Evolutionary conservation across 1,140 invertebrate genomes (phyloP), one percentile per base, ranked within the genome.

Genomic region (Phocides pigmalion): DNA sequence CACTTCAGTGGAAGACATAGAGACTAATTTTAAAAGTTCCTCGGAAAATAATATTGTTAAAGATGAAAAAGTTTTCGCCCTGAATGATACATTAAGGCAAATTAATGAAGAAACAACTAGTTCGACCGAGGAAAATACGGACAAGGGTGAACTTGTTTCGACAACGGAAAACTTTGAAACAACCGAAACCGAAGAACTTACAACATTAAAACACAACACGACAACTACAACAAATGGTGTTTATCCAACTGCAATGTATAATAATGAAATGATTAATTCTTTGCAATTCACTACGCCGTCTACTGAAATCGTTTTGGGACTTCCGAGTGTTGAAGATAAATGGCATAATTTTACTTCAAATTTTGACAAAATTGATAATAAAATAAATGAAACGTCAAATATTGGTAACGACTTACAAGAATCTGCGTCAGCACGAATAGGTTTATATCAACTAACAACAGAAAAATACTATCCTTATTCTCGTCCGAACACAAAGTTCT

Each of bases 291-390:
- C 77, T 61, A 70, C 46, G 15, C 4, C 47, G 16, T 47, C 59
- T 11, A 35, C 35, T 2, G 44, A 73, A 53, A 22, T 61, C 25
- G 50, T 62, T 44, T 72, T 76, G 8, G 51, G 72, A 4, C 62
- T 74, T 12, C 76, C 77, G 12, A 47, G 61, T 47, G 37, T n/a
- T 15, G 69, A 85, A 22, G 62, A 79, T 16, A 68, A 58, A 54
- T 84, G 75, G 76, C 64, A 75, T 62, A 80, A 78, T 39, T 84
- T 86, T 56, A 74, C 50, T 4, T 44, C 37, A 19, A n/a, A 53
- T 12, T 32, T 14, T 20, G 54, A 35, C 62, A 49, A 9, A 11
- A 63, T 11, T 16, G 15, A 25, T 53, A 66, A 37, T 58, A 56
- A 32, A 47, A 42, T 8, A 14, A 20, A 64, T 8, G 9, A 54